Conservation (phyloP, 2,888 invertebrate genomes). For the Aporophyla lueneburgensis region DNA sequence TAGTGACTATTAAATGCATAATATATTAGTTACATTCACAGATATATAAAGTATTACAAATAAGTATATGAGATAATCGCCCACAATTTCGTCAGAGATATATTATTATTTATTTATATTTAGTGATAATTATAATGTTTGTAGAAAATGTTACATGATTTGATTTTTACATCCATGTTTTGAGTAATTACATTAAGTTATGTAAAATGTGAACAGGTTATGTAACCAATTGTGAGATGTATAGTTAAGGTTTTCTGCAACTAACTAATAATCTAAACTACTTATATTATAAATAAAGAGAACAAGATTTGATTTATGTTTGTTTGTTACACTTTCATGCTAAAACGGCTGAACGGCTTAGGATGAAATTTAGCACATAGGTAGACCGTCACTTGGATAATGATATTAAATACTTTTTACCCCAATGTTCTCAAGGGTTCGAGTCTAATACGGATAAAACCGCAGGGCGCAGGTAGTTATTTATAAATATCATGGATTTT, state of each 20-base stretch:
- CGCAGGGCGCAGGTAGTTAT: too few relatives aligned
- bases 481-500: too few relatives aligned
- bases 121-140: neutral
- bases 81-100: conserved; percentile 1
- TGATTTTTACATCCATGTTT: conserved; percentile 18
- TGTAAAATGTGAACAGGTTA: neutral
- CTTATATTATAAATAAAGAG: neutral
- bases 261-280: neutral
- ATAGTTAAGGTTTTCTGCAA: neutral
- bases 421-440: too few relatives aligned
- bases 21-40: conserved; percentile 61
- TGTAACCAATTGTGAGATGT: conserved; percentile 14
- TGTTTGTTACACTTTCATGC: too few relatives aligned
- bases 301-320: neutral
- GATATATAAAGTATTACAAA: conserved; percentile 27
- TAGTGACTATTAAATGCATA: conserved; percentile 61
- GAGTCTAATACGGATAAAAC: too few relatives aligned
- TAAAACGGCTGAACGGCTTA: too few relatives aligned
- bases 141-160: conserved; percentile 20
- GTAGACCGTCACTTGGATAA: too few relatives aligned
- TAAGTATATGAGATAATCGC: conserved; percentile 33
- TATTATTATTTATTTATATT: neutral
- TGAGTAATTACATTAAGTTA: conserved; percentile 19
- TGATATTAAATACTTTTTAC: too few relatives aligned
- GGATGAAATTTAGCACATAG: too few relatives aligned